Base-by-base conservation (phyloP, 2,888 invertebrate genomes). In the Eledona agricola region DNA sequence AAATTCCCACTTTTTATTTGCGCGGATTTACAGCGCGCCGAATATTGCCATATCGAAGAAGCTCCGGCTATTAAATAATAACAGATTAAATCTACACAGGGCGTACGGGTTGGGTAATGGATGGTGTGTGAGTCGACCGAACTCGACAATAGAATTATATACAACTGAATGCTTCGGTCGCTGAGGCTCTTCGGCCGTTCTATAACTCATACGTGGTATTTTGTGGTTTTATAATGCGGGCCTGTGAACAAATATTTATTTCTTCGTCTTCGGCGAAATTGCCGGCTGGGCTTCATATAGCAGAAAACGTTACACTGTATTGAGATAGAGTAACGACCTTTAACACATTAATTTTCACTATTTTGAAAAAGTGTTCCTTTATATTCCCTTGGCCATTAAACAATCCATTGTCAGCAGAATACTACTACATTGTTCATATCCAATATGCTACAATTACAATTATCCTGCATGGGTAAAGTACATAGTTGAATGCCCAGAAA, bases 1-100 rank as follows among this genome's bases (percentile, higher is more conserved):
- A 53, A 56, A 58, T 58, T 55, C 52, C 43, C 38, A 29, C 40
- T 50, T 29, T 52, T 50, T 51, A 46, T 35, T 42, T 32, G 37
- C 29, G 35, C 43, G 37, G 37, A 45, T 46, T 55, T 56, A 37
- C 20, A 7, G 32, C 29, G 15, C 15, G 28, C 17, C 22, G 47
- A 47, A 37, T 32, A 45, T 45, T 32, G 45, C n/a, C n/a, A n/a
- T 43, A 32, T 29, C 28, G 25, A 15, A 42, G 43, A 51, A 43
- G 22, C 49, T 19, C 15, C 25, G 38, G 29, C 20, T 47, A 26
- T 35, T 49, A 49, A 49, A 49, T 49, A 49, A 49, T 40, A 38
- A 49, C 28, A 49, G 49, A 49, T 49, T 49, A 49, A 29, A 49
- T 49, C 49, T 49, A 40, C 49, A 40, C 29, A 13, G 25, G 38